A percentile compares a stretch with the other conserved stretches of the same genome.
phyloP scores from a whole-genome alignment of 2,113 vertebrate genomes.

The Ancistrus triradiatus region DNA sequence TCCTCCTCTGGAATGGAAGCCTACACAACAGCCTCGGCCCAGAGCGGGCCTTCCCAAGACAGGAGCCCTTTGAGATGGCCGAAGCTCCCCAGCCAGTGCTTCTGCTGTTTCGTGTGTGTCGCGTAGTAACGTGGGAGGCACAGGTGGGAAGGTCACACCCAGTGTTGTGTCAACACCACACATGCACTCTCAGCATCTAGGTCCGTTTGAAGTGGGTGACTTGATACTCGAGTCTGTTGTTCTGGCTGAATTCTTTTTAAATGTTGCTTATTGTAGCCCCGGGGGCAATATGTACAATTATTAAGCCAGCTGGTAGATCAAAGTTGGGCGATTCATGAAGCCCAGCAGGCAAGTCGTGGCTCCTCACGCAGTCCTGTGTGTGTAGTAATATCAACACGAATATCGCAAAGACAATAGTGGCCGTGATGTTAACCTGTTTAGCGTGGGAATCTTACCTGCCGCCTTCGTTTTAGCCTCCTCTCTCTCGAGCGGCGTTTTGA shows the following conservation, averaged over 20 bases:
- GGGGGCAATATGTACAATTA: background rate
- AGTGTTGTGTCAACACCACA: conserved; percentile 16
- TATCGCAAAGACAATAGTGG: too few relatives aligned
- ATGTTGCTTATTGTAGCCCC: background rate
- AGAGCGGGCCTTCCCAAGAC: too few relatives aligned
- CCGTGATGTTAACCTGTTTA: too few relatives aligned
- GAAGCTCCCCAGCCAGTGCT: background rate
- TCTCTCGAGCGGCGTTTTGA: conserved; percentile 31
- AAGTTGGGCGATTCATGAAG: background rate
- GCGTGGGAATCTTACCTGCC: background rate
- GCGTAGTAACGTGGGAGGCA: conserved; percentile 14
- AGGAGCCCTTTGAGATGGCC: background rate
- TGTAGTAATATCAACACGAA: too few relatives aligned
- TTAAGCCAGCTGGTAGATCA: background rate
- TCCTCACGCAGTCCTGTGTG: background rate
- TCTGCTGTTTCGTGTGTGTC: conserved; percentile 4
- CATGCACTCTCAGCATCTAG: background rate
- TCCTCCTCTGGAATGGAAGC: background rate
- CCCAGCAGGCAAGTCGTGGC: background rate
- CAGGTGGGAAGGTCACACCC: conserved; percentile 19
- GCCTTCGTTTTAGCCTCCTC: conserved; percentile 12
- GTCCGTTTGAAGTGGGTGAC: background rate
- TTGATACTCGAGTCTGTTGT: background rate
- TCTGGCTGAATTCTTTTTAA: background rate
- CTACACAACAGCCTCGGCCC: background rate